Conservation (phyloP, 2,113 vertebrate species). For the Craseonycteris thonglongyai region DNA sequence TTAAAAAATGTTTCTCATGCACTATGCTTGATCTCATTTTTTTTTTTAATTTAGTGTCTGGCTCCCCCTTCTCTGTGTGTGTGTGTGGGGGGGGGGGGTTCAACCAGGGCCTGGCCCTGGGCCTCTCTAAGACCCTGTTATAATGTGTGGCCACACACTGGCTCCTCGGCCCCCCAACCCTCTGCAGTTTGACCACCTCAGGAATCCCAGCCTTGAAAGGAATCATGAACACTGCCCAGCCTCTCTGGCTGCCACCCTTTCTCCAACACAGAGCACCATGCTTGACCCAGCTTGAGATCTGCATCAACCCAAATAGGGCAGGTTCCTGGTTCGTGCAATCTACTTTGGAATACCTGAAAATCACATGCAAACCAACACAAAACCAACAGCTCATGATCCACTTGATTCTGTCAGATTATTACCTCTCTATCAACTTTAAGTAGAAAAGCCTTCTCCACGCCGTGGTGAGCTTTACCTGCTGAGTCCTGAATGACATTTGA, state of each 20-base stretch:
- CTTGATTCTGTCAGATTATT: not conserved
- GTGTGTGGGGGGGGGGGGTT: too few relatives aligned
- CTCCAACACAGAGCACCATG: not conserved
- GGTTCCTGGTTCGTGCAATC: not conserved
- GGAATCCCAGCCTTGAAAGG: fast-evolving
- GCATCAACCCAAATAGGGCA: not conserved
- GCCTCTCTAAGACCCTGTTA: not conserved
- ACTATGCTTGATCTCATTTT: not conserved
- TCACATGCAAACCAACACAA: not conserved
- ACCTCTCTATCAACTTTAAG: not conserved
- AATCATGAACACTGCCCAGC: fast-evolving
- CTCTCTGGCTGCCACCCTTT: not conserved
- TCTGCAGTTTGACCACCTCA: not conserved
- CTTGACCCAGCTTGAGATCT: not conserved
- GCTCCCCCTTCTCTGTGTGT: not conserved
- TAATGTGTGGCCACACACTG: not conserved
- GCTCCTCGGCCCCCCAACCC: not conserved
- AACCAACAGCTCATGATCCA: not conserved
- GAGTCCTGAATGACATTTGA: not conserved
- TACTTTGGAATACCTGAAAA: not conserved
- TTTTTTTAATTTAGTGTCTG: not conserved
- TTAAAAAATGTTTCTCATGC: not conserved
- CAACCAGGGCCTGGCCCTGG: not conserved
- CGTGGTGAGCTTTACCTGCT: not conserved
- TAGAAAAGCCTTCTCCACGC: not conserved